Evolutionary conservation across 2,797 vertebrate genomes (phyloP).

Genomic region (Sebastes cheni): DNA sequence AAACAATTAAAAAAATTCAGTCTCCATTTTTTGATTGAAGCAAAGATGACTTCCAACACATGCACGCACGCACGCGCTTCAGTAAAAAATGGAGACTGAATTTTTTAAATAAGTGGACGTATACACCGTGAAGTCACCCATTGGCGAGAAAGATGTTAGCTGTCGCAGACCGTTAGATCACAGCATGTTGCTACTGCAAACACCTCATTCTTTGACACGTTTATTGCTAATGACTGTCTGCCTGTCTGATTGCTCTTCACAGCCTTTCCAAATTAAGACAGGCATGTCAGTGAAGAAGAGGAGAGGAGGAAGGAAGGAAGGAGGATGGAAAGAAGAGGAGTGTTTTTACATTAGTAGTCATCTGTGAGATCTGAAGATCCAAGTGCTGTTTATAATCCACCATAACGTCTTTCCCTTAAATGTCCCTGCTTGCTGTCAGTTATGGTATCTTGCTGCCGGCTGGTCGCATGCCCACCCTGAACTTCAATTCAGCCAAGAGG

Average conservation of each 20-base stretch:
- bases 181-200: constrained; percentile 16
- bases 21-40: not conserved
- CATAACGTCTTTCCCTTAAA: constrained; percentile 58
- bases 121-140: too few relatives aligned
- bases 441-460: constrained; percentile 30
- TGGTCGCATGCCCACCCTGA: not conserved
- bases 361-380: not conserved
- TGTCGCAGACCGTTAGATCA: not conserved
- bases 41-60: not conserved
- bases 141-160: too few relatives aligned
- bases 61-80: not conserved
- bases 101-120: too few relatives aligned
- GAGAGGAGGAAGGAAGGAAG: not conserved
- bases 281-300: not conserved
- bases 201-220: constrained; percentile 7
- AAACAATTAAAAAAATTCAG: not conserved
- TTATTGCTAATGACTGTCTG: constrained; percentile 1
- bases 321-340: not conserved
- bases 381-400: constrained; percentile 44
- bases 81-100: too few relatives aligned
- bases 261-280: not conserved
- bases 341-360: not conserved
- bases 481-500: constrained; percentile 6
- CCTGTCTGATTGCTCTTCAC: not conserved
- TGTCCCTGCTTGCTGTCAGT: constrained; percentile 58